phyloP scores from a whole-genome alignment of 2,113 vertebrate species.

The Macaca fascicularis region T2T-MFA8v1.1 NC_088379.1:192067501-192068000 shows the following conservation, averaged over 20 bases:
- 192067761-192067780: not conserved
- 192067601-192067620: slow-evolving; percentile 57
- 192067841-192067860: not conserved
- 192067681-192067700: slow-evolving; percentile 45
- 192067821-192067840: slow-evolving; percentile 4
- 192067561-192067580: slow-evolving; percentile 48
- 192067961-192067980: not conserved
- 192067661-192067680: slow-evolving; percentile 53
- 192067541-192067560: slow-evolving; percentile 2
- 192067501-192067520: not conserved
- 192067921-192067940: not conserved
- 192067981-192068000: not conserved
- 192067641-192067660: slow-evolving; percentile 60
- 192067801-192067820: not conserved
- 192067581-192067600: slow-evolving; percentile 4
- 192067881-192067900: not conserved
- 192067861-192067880: not conserved
- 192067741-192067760: not conserved
- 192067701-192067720: slow-evolving; percentile 38
- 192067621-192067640: slow-evolving; percentile 64
- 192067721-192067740: slow-evolving; percentile 57
- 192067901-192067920: not conserved
- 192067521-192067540: not conserved
- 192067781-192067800: not conserved
- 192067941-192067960: slow-evolving; percentile 13